Percentiles rank a stretch among this genome's conserved stretches.
phyloP scores from a whole-genome alignment of 2,888 invertebrate species.

The Eupithecia centaureata region DNA sequence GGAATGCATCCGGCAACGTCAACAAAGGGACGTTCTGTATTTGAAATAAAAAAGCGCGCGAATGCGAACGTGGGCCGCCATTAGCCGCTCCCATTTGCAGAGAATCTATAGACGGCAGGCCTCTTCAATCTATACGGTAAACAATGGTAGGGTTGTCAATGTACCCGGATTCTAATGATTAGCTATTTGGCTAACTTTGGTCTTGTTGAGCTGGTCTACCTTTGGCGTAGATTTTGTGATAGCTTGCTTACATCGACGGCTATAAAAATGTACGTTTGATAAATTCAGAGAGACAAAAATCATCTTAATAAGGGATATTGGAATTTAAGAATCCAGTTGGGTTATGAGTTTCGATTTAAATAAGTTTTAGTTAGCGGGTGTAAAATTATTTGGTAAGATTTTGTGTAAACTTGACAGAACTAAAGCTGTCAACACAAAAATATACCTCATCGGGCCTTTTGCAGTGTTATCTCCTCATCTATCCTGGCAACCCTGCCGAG shows the following conservation, averaged over 20 bases:
- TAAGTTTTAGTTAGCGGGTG: no score
- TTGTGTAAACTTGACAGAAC: not conserved
- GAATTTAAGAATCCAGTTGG: not conserved
- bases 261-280: not conserved
- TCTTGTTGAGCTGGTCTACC: slow-evolving; percentile 15
- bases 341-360: not conserved
- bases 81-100: slow-evolving; percentile 80
- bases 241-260: not conserved
- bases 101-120: slow-evolving; percentile 70
- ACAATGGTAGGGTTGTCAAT: slow-evolving; percentile 68
- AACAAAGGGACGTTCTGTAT: slow-evolving; percentile 80
- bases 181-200: slow-evolving; percentile 30
- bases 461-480: slow-evolving; percentile 28
- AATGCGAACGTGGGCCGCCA: slow-evolving; percentile 76
- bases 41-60: slow-evolving; percentile 77
- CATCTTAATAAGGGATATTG: not conserved
- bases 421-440: not conserved
- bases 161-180: slow-evolving; percentile 32
- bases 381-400: not conserved
- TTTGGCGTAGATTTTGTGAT: slow-evolving; percentile 16
- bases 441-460: not conserved
- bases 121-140: slow-evolving; percentile 80
- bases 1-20: slow-evolving; percentile 74
- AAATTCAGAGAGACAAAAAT: not conserved
- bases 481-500: slow-evolving; percentile 62